Evolutionary conservation across 1,140 invertebrate genomes (phyloP), one percentile per base, ranked within the genome.

Genomic region (Archivesica marissinica): DNA sequence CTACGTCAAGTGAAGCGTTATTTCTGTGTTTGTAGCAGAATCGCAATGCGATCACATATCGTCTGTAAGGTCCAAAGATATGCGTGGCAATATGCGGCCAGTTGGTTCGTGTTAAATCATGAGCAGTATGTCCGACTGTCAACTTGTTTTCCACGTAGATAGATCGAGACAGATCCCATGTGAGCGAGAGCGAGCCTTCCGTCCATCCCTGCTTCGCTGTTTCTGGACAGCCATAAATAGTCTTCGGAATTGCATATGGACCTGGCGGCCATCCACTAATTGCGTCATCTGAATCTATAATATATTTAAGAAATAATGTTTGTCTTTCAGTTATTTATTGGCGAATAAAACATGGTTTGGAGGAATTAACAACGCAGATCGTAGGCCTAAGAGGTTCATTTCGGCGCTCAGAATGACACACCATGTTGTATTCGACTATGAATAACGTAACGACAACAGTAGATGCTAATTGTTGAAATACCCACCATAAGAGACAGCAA

Each of bases 21-120:
- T 33, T 33, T 35, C 59, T 64, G 30, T 64, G 13, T 35, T 64
- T 64, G 7, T 35, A 64, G n/a, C 59, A 64, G 59, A 64, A 64
- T 20, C 25, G 3, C 1, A 64, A 17, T 35, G 33, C 38, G 4
- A 64, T 13, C 2, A 11, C 13, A 20, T 35, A 35, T 25, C 30
- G 59, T 11, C 20, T 64, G 33, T 30, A 1, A 0, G 30, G 30
- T 20, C 33, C 6, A 35, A 35, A 15, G 17, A 64, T 28, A 17
- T 64, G 28, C 20, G 30, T 33, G 59, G 30, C 17, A 7, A 20
- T 2, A 11, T 3, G 1, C 3, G 38, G 38, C 6, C 0, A 17
- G 15, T 64, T 15, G 13, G 15, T 35, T 35, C 2, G 13, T 35
- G 23, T 15, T 2, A 25, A 13, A 15, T 3, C 15, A 33, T 2